A percentile compares a stretch with the other conserved stretches of the same genome.
phyloP scores from a whole-genome alignment of 2,797 vertebrate species.

The Galago senegalensis region DNA sequence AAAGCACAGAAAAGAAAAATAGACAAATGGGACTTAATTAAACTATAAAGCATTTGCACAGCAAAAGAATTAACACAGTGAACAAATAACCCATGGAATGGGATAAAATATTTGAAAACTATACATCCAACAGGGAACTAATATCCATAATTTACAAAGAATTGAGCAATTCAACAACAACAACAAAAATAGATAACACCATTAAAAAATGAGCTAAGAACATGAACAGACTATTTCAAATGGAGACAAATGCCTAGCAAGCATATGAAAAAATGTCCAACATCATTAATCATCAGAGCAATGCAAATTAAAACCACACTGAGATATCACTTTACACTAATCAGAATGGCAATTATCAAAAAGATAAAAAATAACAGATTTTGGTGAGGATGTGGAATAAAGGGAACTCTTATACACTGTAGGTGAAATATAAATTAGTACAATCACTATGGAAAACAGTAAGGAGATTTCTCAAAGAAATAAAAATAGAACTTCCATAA shows the following conservation, averaged over 20 bases:
- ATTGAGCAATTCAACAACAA: not conserved
- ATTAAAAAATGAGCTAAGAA: not conserved
- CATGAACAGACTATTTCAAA: not conserved
- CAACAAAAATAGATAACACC: not conserved
- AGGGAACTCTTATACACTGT: not conserved
- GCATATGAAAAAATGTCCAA: not conserved
- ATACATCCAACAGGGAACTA: not conserved
- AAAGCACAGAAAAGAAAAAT: not conserved
- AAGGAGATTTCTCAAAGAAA: not conserved
- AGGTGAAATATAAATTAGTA: not conserved
- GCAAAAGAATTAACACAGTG: not conserved
- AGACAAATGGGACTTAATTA: not conserved
- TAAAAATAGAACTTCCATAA: not conserved
- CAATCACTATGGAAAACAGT: not conserved
- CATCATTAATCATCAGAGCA: not conserved
- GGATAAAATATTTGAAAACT: not conserved
- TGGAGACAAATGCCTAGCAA: not conserved
- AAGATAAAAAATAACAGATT: not conserved
- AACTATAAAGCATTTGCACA: not conserved
- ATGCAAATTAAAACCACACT: not conserved
- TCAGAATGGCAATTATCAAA: not conserved
- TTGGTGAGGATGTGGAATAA: not conserved
- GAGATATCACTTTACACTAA: not conserved
- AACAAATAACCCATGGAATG: not conserved
- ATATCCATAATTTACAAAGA: not conserved